Evolutionary conservation across 2,113 vertebrate genomes (phyloP).

Genomic region (Anarrhichthys ocellatus): DNA sequence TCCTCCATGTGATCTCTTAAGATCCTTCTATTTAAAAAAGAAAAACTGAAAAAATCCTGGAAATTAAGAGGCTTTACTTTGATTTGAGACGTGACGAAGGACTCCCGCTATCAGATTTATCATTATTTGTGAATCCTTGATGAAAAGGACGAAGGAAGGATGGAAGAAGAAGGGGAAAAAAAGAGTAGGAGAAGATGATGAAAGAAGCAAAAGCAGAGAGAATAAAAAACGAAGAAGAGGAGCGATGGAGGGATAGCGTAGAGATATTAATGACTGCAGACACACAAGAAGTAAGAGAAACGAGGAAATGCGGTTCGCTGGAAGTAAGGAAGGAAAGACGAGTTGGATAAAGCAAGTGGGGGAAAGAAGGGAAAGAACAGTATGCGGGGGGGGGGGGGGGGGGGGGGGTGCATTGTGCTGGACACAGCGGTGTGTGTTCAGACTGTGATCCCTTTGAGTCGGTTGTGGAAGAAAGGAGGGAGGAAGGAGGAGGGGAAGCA

Average conservation of each 20-base stretch:
- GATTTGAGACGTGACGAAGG: constrained; percentile 23
- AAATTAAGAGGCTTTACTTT: constrained; percentile 38
- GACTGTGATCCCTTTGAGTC: background rate
- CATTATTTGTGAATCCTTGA: constrained; percentile 50
- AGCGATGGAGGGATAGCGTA: background rate
- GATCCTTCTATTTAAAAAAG: background rate
- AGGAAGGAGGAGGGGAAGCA: constrained; percentile 10
- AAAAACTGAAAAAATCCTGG: background rate
- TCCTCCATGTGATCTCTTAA: constrained; percentile 7
- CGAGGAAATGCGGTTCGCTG: background rate
- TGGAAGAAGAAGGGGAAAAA: background rate
- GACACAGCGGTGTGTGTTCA: constrained; percentile 14
- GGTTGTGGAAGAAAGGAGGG: constrained; percentile 2
- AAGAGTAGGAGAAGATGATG: constrained; percentile 10
- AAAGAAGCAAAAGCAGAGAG: constrained; percentile 33
- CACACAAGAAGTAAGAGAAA: constrained; percentile 12
- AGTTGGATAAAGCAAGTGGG: background rate
- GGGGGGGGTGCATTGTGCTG: background rate
- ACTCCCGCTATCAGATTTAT: constrained; percentile 25
- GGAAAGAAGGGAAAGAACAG: background rate
- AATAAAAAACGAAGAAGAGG: constrained; percentile 25
- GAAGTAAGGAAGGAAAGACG: constrained; percentile 35
- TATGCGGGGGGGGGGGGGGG: too few species aligned
- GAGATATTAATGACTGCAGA: constrained; percentile 35
- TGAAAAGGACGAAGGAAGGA: constrained; percentile 16